A percentile compares a stretch with the other conserved stretches of the same genome.
These are phyloP conservation scores for Enteromius mattozi DNA, from an alignment of 2,797 vertebrate genomes.

Conservation along the genomic window DNA sequence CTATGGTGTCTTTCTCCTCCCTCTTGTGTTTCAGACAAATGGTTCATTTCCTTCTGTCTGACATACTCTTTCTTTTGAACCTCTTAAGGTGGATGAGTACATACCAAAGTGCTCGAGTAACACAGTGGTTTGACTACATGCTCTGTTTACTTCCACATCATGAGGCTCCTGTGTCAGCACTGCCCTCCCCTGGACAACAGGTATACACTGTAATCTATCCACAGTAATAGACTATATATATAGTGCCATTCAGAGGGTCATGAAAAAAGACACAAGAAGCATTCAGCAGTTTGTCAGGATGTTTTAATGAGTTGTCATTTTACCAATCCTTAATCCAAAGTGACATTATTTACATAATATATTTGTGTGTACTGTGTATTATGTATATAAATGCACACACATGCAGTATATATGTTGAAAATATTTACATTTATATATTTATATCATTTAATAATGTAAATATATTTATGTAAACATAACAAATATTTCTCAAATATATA, in stretches of 20 bases:
- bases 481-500: no score
- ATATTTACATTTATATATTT: no score
- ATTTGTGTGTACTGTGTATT: no score
- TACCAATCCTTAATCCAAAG: background rate
- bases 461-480: no score
- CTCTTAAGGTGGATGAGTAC: background rate
- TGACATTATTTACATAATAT: no score
- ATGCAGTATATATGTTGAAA: no score
- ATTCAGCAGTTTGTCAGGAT: background rate
- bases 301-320: background rate
- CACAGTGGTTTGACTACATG: constrained; percentile 12
- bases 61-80: background rate
- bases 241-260: background rate
- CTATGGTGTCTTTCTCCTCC: background rate
- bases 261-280: background rate
- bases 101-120: background rate
- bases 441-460: no score
- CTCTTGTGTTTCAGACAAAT: background rate
- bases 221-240: background rate
- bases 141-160: background rate
- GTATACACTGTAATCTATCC: background rate
- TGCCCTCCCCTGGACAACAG: background rate
- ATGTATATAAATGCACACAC: no score
- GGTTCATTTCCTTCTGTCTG: background rate
- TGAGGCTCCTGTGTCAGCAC: background rate